phyloP scores from a whole-genome alignment of 2,797 vertebrate species.

The Paedocypris micromegethes region DNA sequence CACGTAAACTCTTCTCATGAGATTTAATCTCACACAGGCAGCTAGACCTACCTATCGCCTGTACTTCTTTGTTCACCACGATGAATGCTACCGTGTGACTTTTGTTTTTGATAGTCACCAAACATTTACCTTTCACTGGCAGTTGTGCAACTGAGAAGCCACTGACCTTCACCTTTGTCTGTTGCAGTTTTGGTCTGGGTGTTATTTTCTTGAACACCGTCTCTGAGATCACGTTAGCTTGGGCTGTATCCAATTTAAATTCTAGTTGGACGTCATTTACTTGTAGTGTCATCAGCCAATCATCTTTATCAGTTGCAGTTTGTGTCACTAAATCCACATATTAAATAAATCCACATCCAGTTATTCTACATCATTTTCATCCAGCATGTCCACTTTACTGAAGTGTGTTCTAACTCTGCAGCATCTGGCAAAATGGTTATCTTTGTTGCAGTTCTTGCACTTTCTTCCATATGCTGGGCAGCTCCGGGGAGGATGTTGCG shows the following conservation, averaged over 20 bases:
- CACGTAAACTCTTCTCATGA: constrained; percentile 19
- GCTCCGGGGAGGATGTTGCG: constrained; percentile 6
- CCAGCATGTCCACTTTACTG: too few relatives aligned
- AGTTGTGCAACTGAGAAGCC: not conserved
- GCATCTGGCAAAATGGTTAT: constrained; percentile 11
- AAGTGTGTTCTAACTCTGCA: not conserved
- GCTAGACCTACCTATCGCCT: constrained; percentile 17
- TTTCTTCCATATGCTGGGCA: constrained; percentile 28
- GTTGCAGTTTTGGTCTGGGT: constrained; percentile 16
- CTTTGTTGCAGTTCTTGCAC: constrained; percentile 32
- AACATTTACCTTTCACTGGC: constrained; percentile 15
- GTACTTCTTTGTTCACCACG: not conserved
- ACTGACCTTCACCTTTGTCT: constrained; percentile 20
- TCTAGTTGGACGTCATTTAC: not conserved
- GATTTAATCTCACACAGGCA: constrained; percentile 30
- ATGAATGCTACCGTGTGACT: constrained; percentile 3
- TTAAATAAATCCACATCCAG: not conserved
- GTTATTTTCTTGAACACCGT: not conserved
- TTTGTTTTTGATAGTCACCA: constrained; percentile 7
- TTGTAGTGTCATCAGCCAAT: constrained; percentile 1
- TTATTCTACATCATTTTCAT: not conserved
- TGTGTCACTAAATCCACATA: constrained; percentile 19
- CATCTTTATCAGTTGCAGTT: not conserved
- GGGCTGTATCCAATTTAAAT: constrained; percentile 29
- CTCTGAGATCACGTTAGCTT: constrained; percentile 30